phyloP scores from a whole-genome alignment of 2,797 vertebrate species.

The Peromyscus attwateri region DNA sequence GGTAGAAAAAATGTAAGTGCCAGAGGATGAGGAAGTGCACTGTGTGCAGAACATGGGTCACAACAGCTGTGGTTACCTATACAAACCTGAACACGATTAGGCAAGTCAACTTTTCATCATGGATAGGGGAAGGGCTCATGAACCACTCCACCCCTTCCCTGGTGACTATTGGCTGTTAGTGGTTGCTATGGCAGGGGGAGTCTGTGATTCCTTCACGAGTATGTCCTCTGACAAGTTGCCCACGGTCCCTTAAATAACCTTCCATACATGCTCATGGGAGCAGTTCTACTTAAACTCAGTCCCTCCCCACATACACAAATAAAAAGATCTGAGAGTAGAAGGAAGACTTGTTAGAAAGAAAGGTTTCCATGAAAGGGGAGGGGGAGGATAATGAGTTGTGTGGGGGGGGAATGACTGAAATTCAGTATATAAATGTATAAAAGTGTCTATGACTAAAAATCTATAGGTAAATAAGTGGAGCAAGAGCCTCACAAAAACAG shows the following conservation, averaged over 20 bases:
- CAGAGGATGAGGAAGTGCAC: background rate
- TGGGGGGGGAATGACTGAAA: background rate
- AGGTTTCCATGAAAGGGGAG: background rate
- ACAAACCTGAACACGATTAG: background rate
- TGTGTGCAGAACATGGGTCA: background rate
- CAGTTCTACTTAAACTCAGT: background rate
- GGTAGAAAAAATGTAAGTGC: too few species aligned
- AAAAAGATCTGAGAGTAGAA: background rate
- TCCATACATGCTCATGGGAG: background rate
- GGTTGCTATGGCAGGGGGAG: too few species aligned
- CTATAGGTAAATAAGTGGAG: background rate
- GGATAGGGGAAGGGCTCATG: background rate
- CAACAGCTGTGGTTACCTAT: background rate
- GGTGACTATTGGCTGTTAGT: background rate
- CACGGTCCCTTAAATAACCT: background rate
- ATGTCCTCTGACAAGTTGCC: background rate
- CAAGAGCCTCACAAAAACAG: background rate
- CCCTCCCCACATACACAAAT: background rate
- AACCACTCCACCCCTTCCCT: rapidly evolving
- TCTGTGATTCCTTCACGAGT: background rate
- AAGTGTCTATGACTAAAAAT: background rate
- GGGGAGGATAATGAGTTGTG: background rate
- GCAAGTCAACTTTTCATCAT: background rate
- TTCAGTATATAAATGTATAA: background rate
- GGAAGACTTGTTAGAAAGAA: background rate